phyloP scores from a whole-genome alignment of 2,888 invertebrate genomes.

The Toxonevra muliebris region DNA sequence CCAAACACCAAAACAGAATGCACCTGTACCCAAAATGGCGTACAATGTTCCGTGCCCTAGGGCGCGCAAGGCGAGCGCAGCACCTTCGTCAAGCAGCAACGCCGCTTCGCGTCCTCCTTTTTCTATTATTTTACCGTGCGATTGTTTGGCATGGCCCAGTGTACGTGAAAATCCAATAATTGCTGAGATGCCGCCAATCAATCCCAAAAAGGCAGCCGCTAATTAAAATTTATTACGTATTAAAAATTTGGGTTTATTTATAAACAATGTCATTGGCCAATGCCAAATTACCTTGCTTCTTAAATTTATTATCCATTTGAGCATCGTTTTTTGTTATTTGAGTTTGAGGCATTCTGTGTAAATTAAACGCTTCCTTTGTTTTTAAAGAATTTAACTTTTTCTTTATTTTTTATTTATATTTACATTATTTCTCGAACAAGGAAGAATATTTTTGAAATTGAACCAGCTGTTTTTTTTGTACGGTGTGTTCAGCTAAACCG shows the following conservation, averaged over 20 bases:
- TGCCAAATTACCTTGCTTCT: slow-evolving; percentile 34
- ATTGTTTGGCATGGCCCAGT: slow-evolving; percentile 78
- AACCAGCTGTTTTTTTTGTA: no score
- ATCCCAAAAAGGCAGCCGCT: slow-evolving; percentile 62
- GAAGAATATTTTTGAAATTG: no score
- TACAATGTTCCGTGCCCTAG: slow-evolving; percentile 88
- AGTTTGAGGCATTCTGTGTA: background rate
- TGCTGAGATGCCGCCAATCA: slow-evolving; percentile 75
- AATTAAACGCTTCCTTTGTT: background rate
- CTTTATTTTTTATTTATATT: background rate
- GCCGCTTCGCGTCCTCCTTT: slow-evolving; percentile 74
- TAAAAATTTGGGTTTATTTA: slow-evolving; percentile 29
- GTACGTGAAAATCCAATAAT: slow-evolving; percentile 84
- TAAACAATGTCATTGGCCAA: background rate
- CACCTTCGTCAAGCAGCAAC: slow-evolving; percentile 79
- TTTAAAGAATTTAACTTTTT: no score
- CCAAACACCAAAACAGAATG: slow-evolving; percentile 85
- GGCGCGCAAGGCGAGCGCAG: slow-evolving; percentile 82
- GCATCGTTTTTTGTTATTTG: no score
- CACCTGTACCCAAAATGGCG: slow-evolving; percentile 84
- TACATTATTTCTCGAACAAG: background rate
- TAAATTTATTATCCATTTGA: slow-evolving; percentile 35
- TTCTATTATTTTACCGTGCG: slow-evolving; percentile 81
- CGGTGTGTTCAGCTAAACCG: no score
- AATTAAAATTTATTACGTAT: background rate